These are phyloP conservation scores for Novumbra hubbsi DNA, from an alignment of 2,797 vertebrate genomes.

Conservation along the genomic window DNA sequence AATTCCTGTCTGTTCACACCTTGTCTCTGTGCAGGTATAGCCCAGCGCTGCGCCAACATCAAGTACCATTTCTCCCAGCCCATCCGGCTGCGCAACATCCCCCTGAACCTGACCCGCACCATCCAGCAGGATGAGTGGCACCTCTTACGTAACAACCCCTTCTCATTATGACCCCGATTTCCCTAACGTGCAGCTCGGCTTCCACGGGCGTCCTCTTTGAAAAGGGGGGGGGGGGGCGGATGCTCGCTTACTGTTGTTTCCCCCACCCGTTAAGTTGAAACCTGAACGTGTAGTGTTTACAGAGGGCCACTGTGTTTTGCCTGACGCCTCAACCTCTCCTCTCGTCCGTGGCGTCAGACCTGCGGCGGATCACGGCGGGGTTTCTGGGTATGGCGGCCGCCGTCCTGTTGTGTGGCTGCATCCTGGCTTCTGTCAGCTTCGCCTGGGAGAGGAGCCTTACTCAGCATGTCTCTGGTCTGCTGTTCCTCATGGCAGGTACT, in stretches of 20 bases:
- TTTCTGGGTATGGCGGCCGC: slow-evolving; percentile 75
- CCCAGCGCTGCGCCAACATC: slow-evolving; percentile 70
- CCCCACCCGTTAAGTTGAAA: not conserved
- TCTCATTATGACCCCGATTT: not conserved
- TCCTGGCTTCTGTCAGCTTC: slow-evolving; percentile 70
- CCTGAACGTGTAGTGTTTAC: not conserved
- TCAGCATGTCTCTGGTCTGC: slow-evolving; percentile 71
- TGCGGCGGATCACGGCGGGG: slow-evolving; percentile 70
- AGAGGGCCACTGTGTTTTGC: not conserved
- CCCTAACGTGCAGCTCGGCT: not conserved
- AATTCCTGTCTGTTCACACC: not conserved
- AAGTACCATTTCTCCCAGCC: slow-evolving; percentile 77
- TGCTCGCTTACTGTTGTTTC: not conserved
- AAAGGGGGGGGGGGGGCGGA: not conserved
- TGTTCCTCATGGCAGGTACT: slow-evolving; percentile 78
- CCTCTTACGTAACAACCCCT: slow-evolving; percentile 67
- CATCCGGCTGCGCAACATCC: slow-evolving; percentile 68
- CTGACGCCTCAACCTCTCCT: not conserved
- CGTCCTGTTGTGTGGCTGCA: slow-evolving; percentile 70
- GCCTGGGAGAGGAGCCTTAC: slow-evolving; percentile 78
- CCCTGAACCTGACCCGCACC: slow-evolving; percentile 72
- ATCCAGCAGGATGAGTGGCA: slow-evolving; percentile 78
- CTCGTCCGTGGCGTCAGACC: slow-evolving; percentile 45
- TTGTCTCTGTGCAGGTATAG: slow-evolving; percentile 58
- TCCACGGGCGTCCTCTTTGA: not conserved